Base-by-base conservation (phyloP, 1,140 invertebrate species). In the Drosophila santomea region DNA sequence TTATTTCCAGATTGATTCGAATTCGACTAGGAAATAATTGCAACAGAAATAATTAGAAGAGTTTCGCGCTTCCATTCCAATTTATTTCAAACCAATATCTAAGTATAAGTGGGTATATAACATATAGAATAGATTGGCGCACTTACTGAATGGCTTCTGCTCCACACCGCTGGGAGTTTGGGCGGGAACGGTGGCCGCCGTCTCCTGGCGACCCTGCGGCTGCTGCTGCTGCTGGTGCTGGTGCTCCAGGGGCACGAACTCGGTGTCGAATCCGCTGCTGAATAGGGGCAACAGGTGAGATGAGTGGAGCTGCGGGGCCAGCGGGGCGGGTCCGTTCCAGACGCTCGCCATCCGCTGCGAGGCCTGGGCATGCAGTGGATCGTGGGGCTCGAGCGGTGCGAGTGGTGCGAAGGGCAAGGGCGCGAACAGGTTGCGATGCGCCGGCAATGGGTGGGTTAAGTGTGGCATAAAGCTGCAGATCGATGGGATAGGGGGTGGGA, bases 81-180 rank as follows among this genome's bases (percentile, higher is more conserved):
- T 32, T 1, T 1, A 32, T 32, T 32, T 32, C 6, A 32, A 32
- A 7, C 28, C 6, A 1, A 32, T 38, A 4, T 38, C 12, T 38
- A 38, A 14, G 3, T 38, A 12, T 38, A 38, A 4, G 10, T 38
- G 3, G 4, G 10, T 38, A 12, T 14, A n/a, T 5, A 25, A 4
- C 4, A 0, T 10, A 45, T 45, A 45, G 15, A 20, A 20, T 20
- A 17, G 15, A 20, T 10, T 7, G n/a, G 12, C 2, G 7, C 10
- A 78, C 90, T 82, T 74, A 91, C 90, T 86, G 60, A 91, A 91
- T 0, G 90, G 90, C 55, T 91, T 91, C 23, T 88, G 71, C 5
- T 89, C 72, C 12, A 81, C 32, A 10, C 47, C 64, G 25, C 39
- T 7, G 12, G 23, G 7, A 2, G 52, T 8, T 35, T 51, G 61